These are phyloP conservation scores for Sepiola atlantica DNA, from an alignment of 2,888 invertebrate genomes.

Conservation along the genomic window DNA sequence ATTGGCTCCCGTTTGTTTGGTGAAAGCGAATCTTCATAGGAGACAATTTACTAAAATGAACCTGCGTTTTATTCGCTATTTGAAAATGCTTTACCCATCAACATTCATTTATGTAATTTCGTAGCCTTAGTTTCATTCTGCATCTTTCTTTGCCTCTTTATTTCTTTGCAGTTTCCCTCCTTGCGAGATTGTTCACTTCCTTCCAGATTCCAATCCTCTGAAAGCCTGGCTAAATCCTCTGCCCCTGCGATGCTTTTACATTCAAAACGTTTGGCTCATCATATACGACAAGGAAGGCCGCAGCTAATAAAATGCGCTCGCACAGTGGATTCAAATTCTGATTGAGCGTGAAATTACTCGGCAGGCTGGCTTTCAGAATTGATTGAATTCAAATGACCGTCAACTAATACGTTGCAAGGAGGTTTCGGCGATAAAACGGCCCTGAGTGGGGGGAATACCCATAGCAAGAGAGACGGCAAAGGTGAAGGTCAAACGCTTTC, in stretches of 20 bases:
- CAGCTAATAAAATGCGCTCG: neutral
- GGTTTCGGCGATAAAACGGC: neutral
- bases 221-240: neutral
- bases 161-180: neutral
- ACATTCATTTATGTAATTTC: neutral
- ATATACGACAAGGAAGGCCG: neutral
- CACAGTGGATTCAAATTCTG: neutral
- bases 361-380: neutral
- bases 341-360: conserved; percentile 32
- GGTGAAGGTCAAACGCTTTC: neutral
- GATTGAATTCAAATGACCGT: conserved; percentile 22
- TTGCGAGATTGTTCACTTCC: neutral
- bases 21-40: no score
- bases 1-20: no score
- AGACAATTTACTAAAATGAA: no score
- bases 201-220: neutral
- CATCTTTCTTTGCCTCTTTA: neutral
- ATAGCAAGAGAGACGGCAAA: neutral
- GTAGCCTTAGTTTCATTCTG: neutral
- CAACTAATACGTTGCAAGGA: neutral
- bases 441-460: neutral
- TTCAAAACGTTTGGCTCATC: conserved; percentile 21
- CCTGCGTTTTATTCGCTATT: no score
- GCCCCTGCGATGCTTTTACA: neutral
- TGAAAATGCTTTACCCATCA: no score